These are phyloP conservation scores for Elephas maximus DNA, from an alignment of 2,113 vertebrate genomes.

Conservation along the genomic window DNA sequence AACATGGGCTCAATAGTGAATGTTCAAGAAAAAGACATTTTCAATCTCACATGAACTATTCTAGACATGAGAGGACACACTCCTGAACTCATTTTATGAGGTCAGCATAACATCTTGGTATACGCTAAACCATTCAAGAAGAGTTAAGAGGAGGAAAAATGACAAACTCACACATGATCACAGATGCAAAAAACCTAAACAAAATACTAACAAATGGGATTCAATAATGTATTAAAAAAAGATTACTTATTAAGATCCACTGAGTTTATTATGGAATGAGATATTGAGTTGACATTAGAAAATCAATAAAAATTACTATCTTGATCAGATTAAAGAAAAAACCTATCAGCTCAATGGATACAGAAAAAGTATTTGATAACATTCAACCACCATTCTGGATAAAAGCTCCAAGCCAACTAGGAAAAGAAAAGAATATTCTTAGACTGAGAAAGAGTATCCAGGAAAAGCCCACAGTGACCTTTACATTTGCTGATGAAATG, in stretches of 20 bases:
- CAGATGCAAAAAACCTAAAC: not conserved
- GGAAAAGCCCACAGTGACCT: not conserved
- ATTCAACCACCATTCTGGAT: constrained; percentile 6
- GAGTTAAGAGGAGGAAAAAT: not conserved
- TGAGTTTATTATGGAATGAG: not conserved
- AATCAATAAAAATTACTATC: constrained; percentile 8
- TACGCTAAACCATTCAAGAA: not conserved
- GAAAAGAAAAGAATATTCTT: constrained; percentile 12
- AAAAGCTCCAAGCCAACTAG: not conserved
- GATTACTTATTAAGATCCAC: not conserved
- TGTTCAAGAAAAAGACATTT: not conserved
- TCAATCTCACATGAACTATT: not conserved
- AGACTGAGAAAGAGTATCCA: not conserved
- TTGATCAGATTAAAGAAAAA: constrained; percentile 31
- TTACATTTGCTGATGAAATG: not conserved
- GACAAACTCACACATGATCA: not conserved
- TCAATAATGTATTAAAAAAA: not conserved
- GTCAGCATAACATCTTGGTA: not conserved
- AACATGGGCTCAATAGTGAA: not conserved
- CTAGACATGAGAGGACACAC: not conserved
- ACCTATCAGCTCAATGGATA: not conserved
- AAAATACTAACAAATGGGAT: not conserved
- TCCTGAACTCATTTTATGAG: not conserved
- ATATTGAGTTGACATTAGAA: constrained; percentile 21
- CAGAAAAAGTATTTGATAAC: constrained; percentile 24